Percentiles rank a stretch among this genome's conserved stretches.
These are phyloP conservation scores for Lycaena phlaeas DNA, from an alignment of 2,888 invertebrate species.

Conservation along the genomic window DNA sequence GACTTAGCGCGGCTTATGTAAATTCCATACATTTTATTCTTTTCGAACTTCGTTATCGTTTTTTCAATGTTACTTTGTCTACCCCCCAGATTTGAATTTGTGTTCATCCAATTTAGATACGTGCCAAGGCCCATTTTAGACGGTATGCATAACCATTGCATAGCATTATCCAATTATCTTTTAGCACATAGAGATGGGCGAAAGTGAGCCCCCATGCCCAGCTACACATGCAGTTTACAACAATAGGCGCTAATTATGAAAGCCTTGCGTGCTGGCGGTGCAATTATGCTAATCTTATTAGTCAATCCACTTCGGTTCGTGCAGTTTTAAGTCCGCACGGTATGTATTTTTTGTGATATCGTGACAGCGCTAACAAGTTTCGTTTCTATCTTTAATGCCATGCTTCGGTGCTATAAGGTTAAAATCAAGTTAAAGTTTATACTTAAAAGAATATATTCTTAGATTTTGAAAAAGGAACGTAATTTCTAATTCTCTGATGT, in stretches of 20 bases:
- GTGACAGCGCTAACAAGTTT: slow-evolving; percentile 13
- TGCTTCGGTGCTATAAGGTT: too few species aligned
- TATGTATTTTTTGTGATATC: slow-evolving; percentile 18
- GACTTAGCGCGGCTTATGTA: too few species aligned
- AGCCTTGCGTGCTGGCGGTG: slow-evolving; percentile 50
- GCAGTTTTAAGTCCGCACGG: slow-evolving; percentile 40
- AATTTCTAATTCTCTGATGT: too few species aligned
- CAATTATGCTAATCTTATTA: slow-evolving; percentile 69
- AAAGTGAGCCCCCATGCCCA: too few species aligned
- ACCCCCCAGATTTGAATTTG: not conserved
- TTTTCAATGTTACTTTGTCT: too few species aligned
- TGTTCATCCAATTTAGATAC: not conserved
- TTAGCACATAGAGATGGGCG: not conserved
- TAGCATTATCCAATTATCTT: not conserved
- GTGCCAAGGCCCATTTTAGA: not conserved
- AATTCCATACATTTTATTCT: too few species aligned
- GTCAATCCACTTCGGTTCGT: slow-evolving; percentile 53
- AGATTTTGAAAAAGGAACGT: too few species aligned
- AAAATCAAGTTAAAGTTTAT: too few species aligned
- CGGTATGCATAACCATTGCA: not conserved
- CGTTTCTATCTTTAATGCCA: slow-evolving; percentile 11
- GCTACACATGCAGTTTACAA: slow-evolving; percentile 28
- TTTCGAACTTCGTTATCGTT: too few species aligned
- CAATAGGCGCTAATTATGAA: slow-evolving; percentile 55
- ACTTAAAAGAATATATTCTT: too few species aligned